Evolutionary conservation across 2,888 invertebrate species (phyloP).

Genomic region (Temnothorax unifasciatus): DNA sequence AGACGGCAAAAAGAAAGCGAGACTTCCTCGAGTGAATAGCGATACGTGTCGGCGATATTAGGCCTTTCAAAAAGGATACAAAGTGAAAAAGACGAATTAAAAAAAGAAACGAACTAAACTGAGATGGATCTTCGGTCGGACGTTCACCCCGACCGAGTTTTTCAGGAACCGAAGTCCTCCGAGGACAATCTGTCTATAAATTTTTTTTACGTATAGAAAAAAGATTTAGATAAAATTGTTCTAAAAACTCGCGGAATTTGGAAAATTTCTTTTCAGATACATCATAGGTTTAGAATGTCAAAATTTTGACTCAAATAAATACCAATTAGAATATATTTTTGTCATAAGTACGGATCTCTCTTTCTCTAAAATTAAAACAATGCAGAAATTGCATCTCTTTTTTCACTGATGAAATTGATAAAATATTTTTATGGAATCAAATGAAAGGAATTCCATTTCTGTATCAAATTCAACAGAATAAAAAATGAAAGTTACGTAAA

Average conservation of each 20-base stretch:
- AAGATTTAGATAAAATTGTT: neutral
- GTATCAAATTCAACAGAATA: neutral
- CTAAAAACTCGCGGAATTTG: neutral
- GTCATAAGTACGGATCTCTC: neutral
- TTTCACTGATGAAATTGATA: neutral
- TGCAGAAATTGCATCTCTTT: neutral
- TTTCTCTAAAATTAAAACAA: neutral
- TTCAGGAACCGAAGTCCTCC: neutral
- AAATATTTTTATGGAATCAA: neutral
- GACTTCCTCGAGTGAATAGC: slow-evolving; percentile 61
- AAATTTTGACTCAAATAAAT: neutral
- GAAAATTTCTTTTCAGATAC: neutral
- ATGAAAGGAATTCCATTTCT: neutral
- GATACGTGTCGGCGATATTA: slow-evolving; percentile 68
- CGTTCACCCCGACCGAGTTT: neutral
- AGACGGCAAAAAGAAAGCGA: slow-evolving; percentile 14
- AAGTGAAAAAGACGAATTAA: slow-evolving; percentile 33
- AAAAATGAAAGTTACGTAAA: neutral
- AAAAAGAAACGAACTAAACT: neutral
- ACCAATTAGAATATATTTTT: neutral
- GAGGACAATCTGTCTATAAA: neutral
- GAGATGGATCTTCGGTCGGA: slow-evolving; percentile 21
- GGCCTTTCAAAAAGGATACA: slow-evolving; percentile 34
- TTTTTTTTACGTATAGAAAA: neutral
- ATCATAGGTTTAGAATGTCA: neutral